phyloP scores from a whole-genome alignment of 2,797 vertebrate genomes.

The Carduelis carduelis region DNA sequence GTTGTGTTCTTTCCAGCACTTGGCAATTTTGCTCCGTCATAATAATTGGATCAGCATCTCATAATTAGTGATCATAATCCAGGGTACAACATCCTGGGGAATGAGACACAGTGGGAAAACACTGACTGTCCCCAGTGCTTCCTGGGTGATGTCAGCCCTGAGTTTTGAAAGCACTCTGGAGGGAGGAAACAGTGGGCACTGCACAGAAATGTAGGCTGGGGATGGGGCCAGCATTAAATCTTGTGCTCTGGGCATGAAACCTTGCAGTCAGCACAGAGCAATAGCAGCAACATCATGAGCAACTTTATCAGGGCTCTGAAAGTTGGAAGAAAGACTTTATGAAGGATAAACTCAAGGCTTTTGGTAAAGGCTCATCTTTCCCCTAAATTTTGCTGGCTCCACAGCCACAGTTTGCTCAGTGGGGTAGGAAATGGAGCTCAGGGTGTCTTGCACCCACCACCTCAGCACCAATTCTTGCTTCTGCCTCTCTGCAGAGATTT shows the following conservation, averaged over 20 bases:
- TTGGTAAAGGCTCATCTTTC: not conserved
- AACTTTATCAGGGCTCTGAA: not conserved
- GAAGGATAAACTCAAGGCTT: not conserved
- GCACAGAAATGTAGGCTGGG: not conserved
- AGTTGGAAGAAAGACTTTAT: not conserved
- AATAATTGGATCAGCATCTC: not conserved
- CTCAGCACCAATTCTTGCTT: not conserved
- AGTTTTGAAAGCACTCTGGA: not conserved
- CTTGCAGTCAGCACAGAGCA: not conserved
- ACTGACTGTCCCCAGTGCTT: not conserved
- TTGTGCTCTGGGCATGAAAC: not conserved
- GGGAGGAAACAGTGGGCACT: not conserved
- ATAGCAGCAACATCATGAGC: rapidly evolving
- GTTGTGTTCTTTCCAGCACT: not conserved
- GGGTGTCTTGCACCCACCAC: not conserved
- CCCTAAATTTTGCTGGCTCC: not conserved
- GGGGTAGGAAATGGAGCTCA: not conserved
- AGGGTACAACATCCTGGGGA: not conserved
- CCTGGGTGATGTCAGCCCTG: not conserved
- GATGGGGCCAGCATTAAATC: not conserved
- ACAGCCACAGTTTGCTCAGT: not conserved
- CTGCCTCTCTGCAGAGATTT: not conserved
- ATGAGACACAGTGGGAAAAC: not conserved
- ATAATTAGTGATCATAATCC: not conserved
- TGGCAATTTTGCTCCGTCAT: not conserved